phyloP scores from a whole-genome alignment of 2,797 vertebrate genomes.

The Arnoldichthys spilopterus region DNA sequence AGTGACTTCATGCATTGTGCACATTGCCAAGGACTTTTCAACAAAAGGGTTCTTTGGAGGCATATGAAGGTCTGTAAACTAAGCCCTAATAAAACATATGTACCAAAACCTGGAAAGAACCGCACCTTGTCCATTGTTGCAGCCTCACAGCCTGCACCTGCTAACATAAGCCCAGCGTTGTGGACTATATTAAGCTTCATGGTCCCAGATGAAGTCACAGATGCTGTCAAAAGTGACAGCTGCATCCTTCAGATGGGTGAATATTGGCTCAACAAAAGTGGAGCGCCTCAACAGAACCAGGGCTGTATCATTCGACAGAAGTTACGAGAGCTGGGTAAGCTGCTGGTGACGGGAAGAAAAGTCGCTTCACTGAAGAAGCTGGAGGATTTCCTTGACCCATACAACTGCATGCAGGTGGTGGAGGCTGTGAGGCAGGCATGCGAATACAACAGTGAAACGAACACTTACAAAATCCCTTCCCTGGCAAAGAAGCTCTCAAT shows the following conservation, averaged over 20 bases:
- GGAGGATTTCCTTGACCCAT: conserved; percentile 47
- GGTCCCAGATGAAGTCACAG: conserved; percentile 45
- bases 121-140: conserved; percentile 53
- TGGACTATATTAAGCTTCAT: conserved; percentile 55
- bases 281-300: conserved; percentile 11
- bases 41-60: conserved; percentile 49
- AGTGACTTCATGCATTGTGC: conserved; percentile 51
- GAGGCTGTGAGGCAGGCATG: conserved; percentile 46
- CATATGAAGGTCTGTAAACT: conserved; percentile 57
- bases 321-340: conserved; percentile 43
- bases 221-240: conserved; percentile 43
- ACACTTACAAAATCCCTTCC: conserved; percentile 46
- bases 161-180: conserved; percentile 38
- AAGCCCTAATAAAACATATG: conserved; percentile 38
- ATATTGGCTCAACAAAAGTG: conserved; percentile 49
- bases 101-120: conserved; percentile 48
- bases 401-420: conserved; percentile 51
- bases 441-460: conserved; percentile 43
- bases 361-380: conserved; percentile 35
- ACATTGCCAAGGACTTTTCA: conserved; percentile 55
- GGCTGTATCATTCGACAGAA: conserved; percentile 46
- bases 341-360: conserved; percentile 42
- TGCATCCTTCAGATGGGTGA: conserved; percentile 52
- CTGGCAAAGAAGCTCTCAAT: conserved; percentile 46
- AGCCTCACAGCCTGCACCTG: conserved; percentile 46